Percentiles rank a stretch among this genome's conserved stretches.
These are phyloP conservation scores for Drosophila lacicola DNA, from an alignment of 2,888 invertebrate species.

Conservation along the genomic window DNA sequence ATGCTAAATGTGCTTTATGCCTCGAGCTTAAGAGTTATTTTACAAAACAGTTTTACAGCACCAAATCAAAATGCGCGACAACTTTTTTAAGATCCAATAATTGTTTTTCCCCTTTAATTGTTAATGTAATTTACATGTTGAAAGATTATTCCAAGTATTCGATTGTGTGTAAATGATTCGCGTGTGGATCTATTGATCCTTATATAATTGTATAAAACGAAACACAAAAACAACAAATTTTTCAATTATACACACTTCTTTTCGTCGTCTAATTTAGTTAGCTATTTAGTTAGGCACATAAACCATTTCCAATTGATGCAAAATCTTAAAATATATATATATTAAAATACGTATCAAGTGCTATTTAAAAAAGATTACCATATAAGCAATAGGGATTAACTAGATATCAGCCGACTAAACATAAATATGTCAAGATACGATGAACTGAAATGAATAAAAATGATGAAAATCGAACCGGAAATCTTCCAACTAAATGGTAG, in stretches of 20 bases:
- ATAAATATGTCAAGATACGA: conserved; percentile 35
- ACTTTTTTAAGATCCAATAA: background rate
- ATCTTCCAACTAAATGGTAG: conserved; percentile 13
- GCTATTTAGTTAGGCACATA: conserved; percentile 58
- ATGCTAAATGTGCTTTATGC: conserved; percentile 27
- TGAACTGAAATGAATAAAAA: conserved; percentile 58
- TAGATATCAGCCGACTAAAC: conserved; percentile 43
- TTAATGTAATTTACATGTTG: conserved; percentile 35
- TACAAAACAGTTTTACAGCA: conserved; percentile 24
- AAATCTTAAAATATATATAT: conserved; percentile 20
- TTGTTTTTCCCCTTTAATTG: conserved; percentile 25
- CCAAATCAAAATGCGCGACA: conserved; percentile 12
- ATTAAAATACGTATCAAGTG: conserved; percentile 26
- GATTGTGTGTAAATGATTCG: conserved; percentile 25
- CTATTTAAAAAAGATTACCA: conserved; percentile 32
- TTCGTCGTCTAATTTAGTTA: conserved; percentile 42
- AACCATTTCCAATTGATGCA: conserved; percentile 68
- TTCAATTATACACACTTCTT: conserved; percentile 19
- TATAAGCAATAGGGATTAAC: conserved; percentile 24
- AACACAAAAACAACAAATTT: conserved; percentile 4
- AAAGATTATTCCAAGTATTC: conserved; percentile 32
- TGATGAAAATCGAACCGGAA: conserved; percentile 5
- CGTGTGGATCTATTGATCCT: conserved; percentile 36
- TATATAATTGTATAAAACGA: conserved; percentile 30
- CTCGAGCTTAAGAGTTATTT: conserved; percentile 34